phyloP scores from a whole-genome alignment of 2,113 vertebrate species.

The Prinia subflava region DNA sequence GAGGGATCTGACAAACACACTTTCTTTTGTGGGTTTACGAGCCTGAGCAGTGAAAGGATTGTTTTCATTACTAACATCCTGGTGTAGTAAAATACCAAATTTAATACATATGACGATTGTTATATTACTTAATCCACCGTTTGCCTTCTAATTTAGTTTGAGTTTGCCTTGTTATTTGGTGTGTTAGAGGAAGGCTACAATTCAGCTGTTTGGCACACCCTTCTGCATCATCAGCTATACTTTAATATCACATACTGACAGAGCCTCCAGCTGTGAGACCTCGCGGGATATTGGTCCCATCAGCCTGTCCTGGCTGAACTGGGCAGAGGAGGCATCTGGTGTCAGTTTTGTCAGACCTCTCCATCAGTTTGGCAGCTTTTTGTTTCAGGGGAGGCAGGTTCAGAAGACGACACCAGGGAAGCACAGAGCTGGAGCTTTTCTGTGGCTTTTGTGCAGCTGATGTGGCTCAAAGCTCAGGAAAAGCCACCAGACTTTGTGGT shows the following conservation, averaged over 20 bases:
- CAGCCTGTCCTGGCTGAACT: neutral
- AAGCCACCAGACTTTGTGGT: neutral
- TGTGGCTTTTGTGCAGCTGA: neutral
- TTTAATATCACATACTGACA: neutral
- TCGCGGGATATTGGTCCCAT: neutral
- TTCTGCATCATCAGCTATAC: neutral
- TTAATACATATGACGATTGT: slow-evolving; percentile 34
- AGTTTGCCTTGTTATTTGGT: slow-evolving; percentile 19
- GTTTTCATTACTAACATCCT: slow-evolving; percentile 60
- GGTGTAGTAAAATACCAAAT: slow-evolving; percentile 51
- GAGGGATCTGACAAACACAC: neutral
- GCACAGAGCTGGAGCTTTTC: neutral
- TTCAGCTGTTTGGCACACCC: neutral
- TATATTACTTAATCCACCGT: slow-evolving; percentile 40
- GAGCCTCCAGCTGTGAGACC: neutral
- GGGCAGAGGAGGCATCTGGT: neutral
- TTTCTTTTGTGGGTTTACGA: neutral
- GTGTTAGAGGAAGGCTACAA: neutral
- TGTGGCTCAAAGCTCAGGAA: neutral
- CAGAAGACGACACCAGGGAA: neutral
- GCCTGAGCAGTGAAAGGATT: slow-evolving; percentile 20
- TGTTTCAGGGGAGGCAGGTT: neutral
- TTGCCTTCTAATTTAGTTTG: slow-evolving; percentile 43
- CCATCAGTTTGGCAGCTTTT: neutral
- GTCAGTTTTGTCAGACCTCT: neutral